Evolutionary conservation across 37 sponge, comb jelly and placozoan genomes (phyloP), one percentile per base, ranked within the genome.

Genomic region (Aplysina aerophoba): DNA sequence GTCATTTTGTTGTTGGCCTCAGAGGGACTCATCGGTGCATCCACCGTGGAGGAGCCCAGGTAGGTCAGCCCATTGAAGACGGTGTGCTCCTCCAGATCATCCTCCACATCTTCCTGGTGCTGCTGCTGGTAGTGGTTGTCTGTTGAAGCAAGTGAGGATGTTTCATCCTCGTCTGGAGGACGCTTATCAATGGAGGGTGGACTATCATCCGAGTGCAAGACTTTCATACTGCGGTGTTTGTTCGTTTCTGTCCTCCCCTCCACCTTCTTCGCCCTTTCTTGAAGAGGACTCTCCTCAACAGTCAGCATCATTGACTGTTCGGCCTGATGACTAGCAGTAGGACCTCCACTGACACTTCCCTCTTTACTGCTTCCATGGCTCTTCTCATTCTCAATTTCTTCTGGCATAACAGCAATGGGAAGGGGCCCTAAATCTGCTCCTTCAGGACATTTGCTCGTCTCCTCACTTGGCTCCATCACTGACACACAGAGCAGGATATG

Each of bases 41-140:
- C 87, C 33, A 96, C 96, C 15, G 93, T 60, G 31, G 97, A 92
- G 40, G 93, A 92, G 28, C 97, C 97, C 16, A 94, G 84, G 82
- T 91, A 94, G 34, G 75, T 68, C 61, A 96, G 57, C 0, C 93
- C 92, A 27, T 56, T 53, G 63, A 84, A 89, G 5, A 88, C 80
- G 62, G 67, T 74, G 39, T 79, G 55, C 87, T 79, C 25, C 57
- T 59, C 86, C 8, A 27, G 62, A 40, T 20, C 28, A 22, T 81
- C 58, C 19, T 55, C 82, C 78, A 35, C 28, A 22, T 81, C 58
- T n/a, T 55, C 82, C 71, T 68, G 35, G n/a, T 35, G 71, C 16
- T 68, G 71, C 16, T 35, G 50, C 50, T 44, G 50, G 50, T 44
- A 8, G 3, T 44, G 50, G n/a, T n/a, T n/a, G 50, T 8, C 50